Evolutionary conservation across 2,888 invertebrate species (phyloP).

Genomic region (Apotomis capreana): DNA sequence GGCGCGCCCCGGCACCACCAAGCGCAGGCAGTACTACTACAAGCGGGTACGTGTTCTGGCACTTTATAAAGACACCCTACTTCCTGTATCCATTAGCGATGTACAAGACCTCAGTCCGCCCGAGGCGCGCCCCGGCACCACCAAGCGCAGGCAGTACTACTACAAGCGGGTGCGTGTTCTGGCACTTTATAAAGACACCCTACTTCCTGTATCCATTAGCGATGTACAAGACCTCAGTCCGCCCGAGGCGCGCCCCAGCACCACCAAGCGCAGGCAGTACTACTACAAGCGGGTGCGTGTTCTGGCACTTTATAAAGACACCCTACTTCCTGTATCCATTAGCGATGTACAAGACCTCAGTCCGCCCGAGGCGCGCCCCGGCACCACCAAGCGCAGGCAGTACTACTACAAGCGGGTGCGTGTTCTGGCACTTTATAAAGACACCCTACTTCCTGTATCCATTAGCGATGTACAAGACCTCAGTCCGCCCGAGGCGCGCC

Average conservation of each 20-base stretch:
- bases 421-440: slow-evolving; percentile 1
- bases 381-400: slow-evolving; percentile 96
- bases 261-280: slow-evolving; percentile 95
- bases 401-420: slow-evolving; percentile 93
- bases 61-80: background rate
- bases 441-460: no score
- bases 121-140: slow-evolving; percentile 95
- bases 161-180: slow-evolving; percentile 86
- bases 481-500: slow-evolving; percentile 86
- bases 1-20: slow-evolving; percentile 96
- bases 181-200: background rate
- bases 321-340: no score
- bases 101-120: slow-evolving; percentile 56
- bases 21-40: slow-evolving; percentile 95
- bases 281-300: slow-evolving; percentile 90
- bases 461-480: no score
- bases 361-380: slow-evolving; percentile 89
- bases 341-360: slow-evolving; percentile 44
- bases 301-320: background rate
- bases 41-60: slow-evolving; percentile 84
- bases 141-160: slow-evolving; percentile 95
- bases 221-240: slow-evolving; percentile 52
- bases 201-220: no score
- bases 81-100: no score
- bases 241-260: slow-evolving; percentile 93